phyloP scores from a whole-genome alignment of 2,797 vertebrate genomes.

The Manis pentadactyla region DNA sequence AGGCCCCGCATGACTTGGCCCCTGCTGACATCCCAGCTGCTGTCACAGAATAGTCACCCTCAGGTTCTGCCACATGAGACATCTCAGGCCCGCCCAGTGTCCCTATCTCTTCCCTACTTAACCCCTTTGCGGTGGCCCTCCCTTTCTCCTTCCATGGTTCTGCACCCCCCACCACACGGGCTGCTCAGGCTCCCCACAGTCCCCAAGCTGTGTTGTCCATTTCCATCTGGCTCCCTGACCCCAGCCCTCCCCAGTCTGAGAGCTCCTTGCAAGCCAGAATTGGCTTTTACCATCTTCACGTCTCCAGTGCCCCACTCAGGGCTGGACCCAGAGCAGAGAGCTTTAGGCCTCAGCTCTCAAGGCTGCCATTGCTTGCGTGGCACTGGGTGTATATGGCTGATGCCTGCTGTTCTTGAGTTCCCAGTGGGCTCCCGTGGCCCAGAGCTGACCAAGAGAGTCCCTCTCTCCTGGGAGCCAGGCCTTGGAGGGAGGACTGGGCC shows the following conservation, averaged over 20 bases:
- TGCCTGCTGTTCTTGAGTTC: not conserved
- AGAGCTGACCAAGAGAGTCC: not conserved
- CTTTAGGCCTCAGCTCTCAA: not conserved
- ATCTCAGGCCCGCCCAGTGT: not conserved
- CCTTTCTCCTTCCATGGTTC: not conserved
- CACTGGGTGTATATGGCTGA: not conserved
- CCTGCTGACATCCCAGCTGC: not conserved
- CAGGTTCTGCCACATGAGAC: not conserved
- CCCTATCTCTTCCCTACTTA: not conserved
- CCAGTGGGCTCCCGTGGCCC: not conserved
- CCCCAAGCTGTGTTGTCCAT: not conserved
- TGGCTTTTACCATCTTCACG: not conserved
- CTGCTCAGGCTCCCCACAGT: not conserved
- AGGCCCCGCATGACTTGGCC: not conserved
- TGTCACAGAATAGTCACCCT: not conserved
- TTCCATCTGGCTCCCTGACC: not conserved
- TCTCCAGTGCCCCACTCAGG: not conserved
- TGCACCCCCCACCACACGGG: not conserved
- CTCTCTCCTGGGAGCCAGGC: not conserved
- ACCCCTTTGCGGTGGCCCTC: not conserved
- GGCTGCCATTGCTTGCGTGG: rapidly evolving
- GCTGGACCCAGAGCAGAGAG: not conserved
- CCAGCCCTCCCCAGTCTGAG: not conserved
- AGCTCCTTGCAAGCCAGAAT: not conserved
- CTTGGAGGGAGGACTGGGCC: not conserved